A percentile compares a stretch with the other conserved stretches of the same genome.
Conservation (phyloP, 2,888 invertebrate species). For the Drosophila gaucha region DNA sequence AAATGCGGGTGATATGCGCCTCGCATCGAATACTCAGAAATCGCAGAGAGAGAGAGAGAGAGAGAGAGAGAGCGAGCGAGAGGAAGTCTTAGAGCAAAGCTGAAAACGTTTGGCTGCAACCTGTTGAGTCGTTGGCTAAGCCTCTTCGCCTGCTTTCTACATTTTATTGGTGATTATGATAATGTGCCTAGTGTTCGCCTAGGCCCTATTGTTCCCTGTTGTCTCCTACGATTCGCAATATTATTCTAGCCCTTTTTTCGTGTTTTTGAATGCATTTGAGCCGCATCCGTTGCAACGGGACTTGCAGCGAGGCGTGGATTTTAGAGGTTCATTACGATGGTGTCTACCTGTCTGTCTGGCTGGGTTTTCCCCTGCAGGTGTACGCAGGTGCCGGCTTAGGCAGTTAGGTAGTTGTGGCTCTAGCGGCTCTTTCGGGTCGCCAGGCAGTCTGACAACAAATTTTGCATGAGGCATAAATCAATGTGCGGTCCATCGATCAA, state of each 20-base stretch:
- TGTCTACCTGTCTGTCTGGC: conserved; percentile 26
- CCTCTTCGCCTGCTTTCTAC: conserved; percentile 17
- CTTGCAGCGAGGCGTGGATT: conserved; percentile 76
- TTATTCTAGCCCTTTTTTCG: conserved; percentile 65
- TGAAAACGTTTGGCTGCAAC: conserved; percentile 20
- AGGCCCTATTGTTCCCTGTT: conserved; percentile 55
- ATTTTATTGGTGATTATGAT: conserved; percentile 81
- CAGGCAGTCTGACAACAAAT: conserved; percentile 58
- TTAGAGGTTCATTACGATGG: conserved; percentile 76
- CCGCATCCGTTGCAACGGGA: conserved; percentile 30
- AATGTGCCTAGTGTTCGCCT: conserved; percentile 57
- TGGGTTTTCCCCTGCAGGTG: conserved; percentile 69
- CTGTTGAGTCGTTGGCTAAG: conserved; percentile 51
- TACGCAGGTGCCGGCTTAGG: conserved; percentile 56
- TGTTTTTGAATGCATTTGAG: conserved; percentile 5
- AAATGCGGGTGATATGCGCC: conserved; percentile 61
- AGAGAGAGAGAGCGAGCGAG: neutral
- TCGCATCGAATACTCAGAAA: conserved; percentile 44
- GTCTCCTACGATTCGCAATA: conserved; percentile 18
- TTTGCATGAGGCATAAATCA: conserved; percentile 74
- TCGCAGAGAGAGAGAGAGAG: neutral
- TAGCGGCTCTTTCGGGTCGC: conserved; percentile 62
- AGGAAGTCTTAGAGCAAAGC: conserved; percentile 46
- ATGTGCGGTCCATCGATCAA: conserved; percentile 70
- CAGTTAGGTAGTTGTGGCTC: neutral